A percentile compares a stretch with the other conserved stretches of the same genome.
These are phyloP conservation scores for Papilio dardanus DNA, from an alignment of 1,140 invertebrate species.

Conservation along the genomic window DNA sequence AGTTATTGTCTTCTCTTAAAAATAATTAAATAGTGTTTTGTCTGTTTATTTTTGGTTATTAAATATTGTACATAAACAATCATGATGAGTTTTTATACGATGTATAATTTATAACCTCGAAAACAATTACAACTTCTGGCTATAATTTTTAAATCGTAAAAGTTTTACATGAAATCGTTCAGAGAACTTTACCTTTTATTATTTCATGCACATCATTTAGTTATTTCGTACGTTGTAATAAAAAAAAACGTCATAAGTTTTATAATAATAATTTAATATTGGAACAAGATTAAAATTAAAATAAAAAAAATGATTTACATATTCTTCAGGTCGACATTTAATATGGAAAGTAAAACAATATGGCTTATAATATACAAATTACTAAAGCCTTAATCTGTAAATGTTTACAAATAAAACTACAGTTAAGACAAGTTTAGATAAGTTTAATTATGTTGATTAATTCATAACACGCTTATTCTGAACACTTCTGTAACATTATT, in stretches of 20 bases:
- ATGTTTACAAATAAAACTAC: neutral
- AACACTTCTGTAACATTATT: neutral
- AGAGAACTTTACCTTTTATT: neutral
- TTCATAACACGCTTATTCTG: neutral
- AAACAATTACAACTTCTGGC: slow-evolving; percentile 9
- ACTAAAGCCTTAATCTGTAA: neutral
- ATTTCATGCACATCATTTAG: neutral
- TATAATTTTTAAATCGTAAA: slow-evolving; percentile 10
- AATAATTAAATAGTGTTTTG: slow-evolving; percentile 24
- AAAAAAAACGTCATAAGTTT: neutral
- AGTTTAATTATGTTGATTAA: neutral
- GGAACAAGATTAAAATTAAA: neutral
- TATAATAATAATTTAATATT: neutral
- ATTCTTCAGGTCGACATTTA: neutral
- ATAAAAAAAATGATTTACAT: neutral
- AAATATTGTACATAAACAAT: slow-evolving; percentile 7
- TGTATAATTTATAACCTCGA: neutral
- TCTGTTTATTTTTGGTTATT: slow-evolving; percentile 33
- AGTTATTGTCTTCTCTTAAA: neutral
- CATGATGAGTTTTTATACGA: slow-evolving; percentile 1
- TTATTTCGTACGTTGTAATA: neutral
- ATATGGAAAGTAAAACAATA: neutral
- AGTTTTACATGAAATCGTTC: slow-evolving; percentile 5
- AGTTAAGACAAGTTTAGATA: neutral
- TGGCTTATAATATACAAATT: neutral